Evolutionary conservation across 2,113 vertebrate genomes (phyloP).

Genomic region (Stigmatopora nigra): DNA sequence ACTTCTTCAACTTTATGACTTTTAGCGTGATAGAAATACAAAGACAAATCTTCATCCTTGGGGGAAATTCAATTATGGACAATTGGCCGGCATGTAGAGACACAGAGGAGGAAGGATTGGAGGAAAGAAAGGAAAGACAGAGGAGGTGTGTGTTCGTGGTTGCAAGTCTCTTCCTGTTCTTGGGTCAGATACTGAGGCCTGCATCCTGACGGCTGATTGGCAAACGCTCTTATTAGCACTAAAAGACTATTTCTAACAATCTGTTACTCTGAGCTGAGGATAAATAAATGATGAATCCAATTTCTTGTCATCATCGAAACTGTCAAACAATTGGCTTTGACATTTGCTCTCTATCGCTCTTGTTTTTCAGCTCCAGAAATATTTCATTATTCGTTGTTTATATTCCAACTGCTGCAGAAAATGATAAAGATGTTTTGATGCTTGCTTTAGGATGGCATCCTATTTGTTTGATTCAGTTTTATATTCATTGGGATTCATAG

Average conservation of each 20-base stretch:
- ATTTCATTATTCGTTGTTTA: slow-evolving; percentile 12
- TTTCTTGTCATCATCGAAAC: slow-evolving; percentile 14
- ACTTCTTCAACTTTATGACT: slow-evolving; percentile 16
- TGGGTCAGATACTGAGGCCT: slow-evolving; percentile 26
- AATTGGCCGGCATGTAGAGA: slow-evolving; percentile 20
- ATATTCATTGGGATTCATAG: too few relatives aligned
- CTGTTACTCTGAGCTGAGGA: slow-evolving; percentile 14
- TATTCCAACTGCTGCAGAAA: slow-evolving; percentile 10
- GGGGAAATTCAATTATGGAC: slow-evolving; percentile 35
- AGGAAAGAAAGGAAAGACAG: neutral
- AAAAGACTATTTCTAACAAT: slow-evolving; percentile 33
- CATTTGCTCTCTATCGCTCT: slow-evolving; percentile 4
- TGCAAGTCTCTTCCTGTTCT: slow-evolving; percentile 32
- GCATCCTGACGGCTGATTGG: slow-evolving; percentile 27
- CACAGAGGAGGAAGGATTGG: neutral
- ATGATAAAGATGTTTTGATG: slow-evolving; percentile 2
- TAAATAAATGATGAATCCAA: slow-evolving; percentile 10
- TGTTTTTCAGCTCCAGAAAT: neutral
- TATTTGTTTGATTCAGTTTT: slow-evolving; percentile 12
- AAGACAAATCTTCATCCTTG: slow-evolving; percentile 30
- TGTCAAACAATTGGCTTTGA: neutral
- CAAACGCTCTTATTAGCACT: slow-evolving; percentile 19
- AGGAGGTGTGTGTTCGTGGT: slow-evolving; percentile 1
- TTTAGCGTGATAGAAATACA: slow-evolving; percentile 20
- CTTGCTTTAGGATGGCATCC: slow-evolving; percentile 2